Base-by-base conservation (phyloP, 2,888 invertebrate species). In the Diabrotica balteata region DNA sequence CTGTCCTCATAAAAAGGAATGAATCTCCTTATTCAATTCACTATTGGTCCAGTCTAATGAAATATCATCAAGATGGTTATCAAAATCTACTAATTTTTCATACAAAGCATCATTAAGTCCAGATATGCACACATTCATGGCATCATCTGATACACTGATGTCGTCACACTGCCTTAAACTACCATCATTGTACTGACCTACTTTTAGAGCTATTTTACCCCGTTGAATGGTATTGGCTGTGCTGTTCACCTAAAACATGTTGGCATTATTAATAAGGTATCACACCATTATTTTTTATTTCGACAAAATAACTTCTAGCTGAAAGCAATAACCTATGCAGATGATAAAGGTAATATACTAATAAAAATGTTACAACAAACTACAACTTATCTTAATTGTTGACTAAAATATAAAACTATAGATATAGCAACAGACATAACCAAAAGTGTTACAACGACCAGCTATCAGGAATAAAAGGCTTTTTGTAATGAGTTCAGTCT, bases 51-150 rank as follows among this genome's bases (percentile, higher is more conserved):
- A 98, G 83, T 98, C 97, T 70, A 91, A 87, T 22, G 90, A 87
- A 49, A 95, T 88, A 82, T 98, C 92, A 84, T 98, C 98, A 72
- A 98, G 87, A 84, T 98, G 97, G 85, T 97, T 97, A 86, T 99
- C 98, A 82, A 98, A 98, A 85, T 99, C 98, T 9, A 93, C 86
- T n/a, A 99, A 85, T 76, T 91, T 89, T 68, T 90, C 89, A 82
- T 93, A 92, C 0, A 90, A 89, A 7, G 57, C 91, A 90, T 45
- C 86, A 77, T 93, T 90, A 51, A 97, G 84, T 57, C 97, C 85
- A 45, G 89, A 86, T 0, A 93, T 90, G 6, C 93, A 90, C 0
- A 90, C 87, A 69, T 90, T 88, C 51, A 92, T 85, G 7, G 72
- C 60, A 69, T 87, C 85, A 7, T 84, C 82, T 50, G 81, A 71